A percentile compares a stretch with the other conserved stretches of the same genome.
phyloP scores from a whole-genome alignment of 2,113 vertebrate species.

The Archocentrus centrarchus region DNA sequence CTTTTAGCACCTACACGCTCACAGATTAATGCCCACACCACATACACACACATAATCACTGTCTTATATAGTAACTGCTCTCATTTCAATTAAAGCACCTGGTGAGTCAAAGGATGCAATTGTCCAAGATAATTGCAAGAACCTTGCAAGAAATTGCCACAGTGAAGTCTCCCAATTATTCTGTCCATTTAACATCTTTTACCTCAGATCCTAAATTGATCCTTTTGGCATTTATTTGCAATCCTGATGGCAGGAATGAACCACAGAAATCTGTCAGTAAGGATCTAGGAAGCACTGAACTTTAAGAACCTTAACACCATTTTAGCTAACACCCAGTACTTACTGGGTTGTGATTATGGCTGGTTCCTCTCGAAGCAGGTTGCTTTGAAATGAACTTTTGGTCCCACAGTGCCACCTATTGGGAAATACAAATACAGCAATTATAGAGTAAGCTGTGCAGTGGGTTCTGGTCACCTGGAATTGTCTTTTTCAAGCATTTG shows the following conservation, averaged over 20 bases:
- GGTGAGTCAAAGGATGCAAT: conserved; percentile 29
- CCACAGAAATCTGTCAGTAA: not conserved
- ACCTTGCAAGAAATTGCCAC: conserved; percentile 10
- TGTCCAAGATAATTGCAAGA: conserved; percentile 29
- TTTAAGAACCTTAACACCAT: conserved; percentile 5
- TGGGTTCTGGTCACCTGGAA: not conserved
- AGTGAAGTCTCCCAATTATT: conserved; percentile 38
- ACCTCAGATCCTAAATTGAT: conserved; percentile 49
- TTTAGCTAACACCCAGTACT: conserved; percentile 8
- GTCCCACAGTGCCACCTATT: conserved; percentile 79
- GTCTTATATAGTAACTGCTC: not conserved
- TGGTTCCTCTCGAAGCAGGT: not conserved
- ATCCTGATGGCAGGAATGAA: not conserved
- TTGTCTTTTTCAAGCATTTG: not conserved
- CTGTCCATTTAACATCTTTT: conserved; percentile 53
- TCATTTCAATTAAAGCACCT: conserved; percentile 33
- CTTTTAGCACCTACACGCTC: conserved; percentile 15
- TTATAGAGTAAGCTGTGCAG: not conserved
- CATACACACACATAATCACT: not conserved
- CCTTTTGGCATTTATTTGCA: conserved; percentile 24
- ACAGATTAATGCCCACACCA: conserved; percentile 2
- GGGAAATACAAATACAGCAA: not conserved
- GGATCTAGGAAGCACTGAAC: not conserved
- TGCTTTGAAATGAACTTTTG: conserved; percentile 17
- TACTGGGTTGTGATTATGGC: not conserved